Base-by-base conservation (phyloP, 2,797 vertebrate species). In the Hippopotamyrus pictus region DNA sequence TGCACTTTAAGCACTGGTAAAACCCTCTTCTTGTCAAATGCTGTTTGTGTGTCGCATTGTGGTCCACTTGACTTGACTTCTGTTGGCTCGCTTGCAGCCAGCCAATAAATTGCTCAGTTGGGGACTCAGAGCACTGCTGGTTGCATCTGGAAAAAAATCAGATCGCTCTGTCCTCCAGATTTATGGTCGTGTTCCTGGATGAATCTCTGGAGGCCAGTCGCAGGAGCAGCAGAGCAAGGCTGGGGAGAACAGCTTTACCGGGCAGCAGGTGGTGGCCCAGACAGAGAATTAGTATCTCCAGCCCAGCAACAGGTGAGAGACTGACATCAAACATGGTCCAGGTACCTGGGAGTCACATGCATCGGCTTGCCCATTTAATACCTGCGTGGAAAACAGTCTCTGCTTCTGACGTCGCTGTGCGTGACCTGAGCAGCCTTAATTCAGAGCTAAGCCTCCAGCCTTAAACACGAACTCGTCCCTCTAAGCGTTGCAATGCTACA, bases 281-380 rank as follows among this genome's bases (percentile, higher is more conserved):
- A 93, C 90, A 91, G 91, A 93, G 65, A 87, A 92, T 89, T 92
- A 93, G 2, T 91, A 91, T 12, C 94, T 96, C 54, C 92, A 92
- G 88, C 83, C 95, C 83, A 92, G 94, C 44, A 95, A 96, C 94
- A 96, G 95, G 96, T 96, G 94, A 92, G 14, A 8, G 12, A n/a
- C 19, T 50, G 11, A 51, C 25, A 33, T 53, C n/a, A 54, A 17
- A 51, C 76, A 8, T 19, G 33, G 41, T n/a, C 1, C 76, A 82
- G 41, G 41, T 41, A 82, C 37, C 4, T 46, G 11, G 19, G 7
- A 2, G 7, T 5, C 37, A 82, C 41, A 19, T 46, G 17, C 76
- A 7, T 41, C 17, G 2, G 37, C 73, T 79, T 79, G 37, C 17
- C 73, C 6, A n/a, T 44, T 44, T 6, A 44, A 17, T 37, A 79